Percentiles rank a stretch among this genome's conserved stretches.
Conservation (phyloP, 2,113 vertebrate species). For the Hystrix cristata region DNA sequence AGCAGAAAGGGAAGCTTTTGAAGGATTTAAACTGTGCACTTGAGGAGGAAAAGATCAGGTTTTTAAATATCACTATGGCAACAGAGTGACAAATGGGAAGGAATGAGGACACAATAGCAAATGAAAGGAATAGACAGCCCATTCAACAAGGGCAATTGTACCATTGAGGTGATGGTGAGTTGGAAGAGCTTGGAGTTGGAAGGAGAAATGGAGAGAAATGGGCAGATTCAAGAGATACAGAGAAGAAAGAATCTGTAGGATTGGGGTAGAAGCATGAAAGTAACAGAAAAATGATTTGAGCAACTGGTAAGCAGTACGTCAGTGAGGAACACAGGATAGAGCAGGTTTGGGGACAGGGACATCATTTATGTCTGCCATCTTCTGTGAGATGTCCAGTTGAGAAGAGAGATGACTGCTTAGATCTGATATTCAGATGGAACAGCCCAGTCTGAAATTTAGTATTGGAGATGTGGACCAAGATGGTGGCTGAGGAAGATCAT, state of each 20-base stretch:
- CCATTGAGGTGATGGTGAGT: not conserved
- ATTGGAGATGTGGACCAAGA: not conserved
- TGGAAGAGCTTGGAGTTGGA: not conserved
- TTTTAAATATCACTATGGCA: conserved; percentile 62
- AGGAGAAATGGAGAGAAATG: not conserved
- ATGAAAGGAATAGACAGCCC: not conserved
- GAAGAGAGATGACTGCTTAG: not conserved
- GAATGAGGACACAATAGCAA: not conserved
- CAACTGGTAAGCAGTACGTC: not conserved
- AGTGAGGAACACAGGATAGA: not conserved
- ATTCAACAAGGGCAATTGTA: not conserved
- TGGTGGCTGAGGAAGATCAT: not conserved
- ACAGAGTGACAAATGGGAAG: not conserved
- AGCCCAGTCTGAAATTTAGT: not conserved
- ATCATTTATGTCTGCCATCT: not conserved
- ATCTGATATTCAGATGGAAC: not conserved
- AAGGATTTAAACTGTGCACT: conserved; percentile 53
- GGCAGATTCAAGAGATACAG: not conserved
- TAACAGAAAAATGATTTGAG: not conserved
- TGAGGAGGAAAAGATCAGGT: not conserved
- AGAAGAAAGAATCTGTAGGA: not conserved
- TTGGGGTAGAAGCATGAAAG: not conserved
- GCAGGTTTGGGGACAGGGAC: not conserved
- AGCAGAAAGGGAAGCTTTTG: conserved; percentile 41
- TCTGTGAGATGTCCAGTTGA: not conserved